phyloP scores from a whole-genome alignment of 2,888 invertebrate species.

The Conops quadrifasciatus region DNA sequence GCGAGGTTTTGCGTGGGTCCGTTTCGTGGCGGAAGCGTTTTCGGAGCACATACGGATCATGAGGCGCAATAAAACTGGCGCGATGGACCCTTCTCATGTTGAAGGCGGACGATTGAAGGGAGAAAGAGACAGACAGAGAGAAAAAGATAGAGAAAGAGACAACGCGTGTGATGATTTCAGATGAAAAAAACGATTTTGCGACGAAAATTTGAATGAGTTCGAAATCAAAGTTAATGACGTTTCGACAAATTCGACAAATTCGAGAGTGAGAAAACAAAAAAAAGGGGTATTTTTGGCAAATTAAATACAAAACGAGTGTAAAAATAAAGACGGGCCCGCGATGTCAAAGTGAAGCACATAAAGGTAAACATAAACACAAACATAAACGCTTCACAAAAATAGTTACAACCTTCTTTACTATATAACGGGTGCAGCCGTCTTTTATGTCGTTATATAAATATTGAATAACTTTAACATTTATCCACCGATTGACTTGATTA shows the following conservation, averaged over 20 bases:
- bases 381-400: too few relatives aligned
- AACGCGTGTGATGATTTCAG: background rate
- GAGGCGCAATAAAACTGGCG: background rate
- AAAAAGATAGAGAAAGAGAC: background rate
- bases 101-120: background rate
- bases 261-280: background rate
- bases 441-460: too few relatives aligned
- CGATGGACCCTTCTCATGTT: background rate
- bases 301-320: too few relatives aligned
- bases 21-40: constrained; percentile 19
- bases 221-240: background rate
- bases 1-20: background rate
- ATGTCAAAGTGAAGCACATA: too few relatives aligned
- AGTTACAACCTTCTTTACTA: too few relatives aligned
- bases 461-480: too few relatives aligned
- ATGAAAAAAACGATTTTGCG: background rate
- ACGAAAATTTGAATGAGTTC: background rate
- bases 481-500: too few relatives aligned
- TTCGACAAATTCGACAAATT: background rate
- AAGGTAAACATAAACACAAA: too few relatives aligned
- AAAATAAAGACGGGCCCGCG: too few relatives aligned
- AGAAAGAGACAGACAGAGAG: background rate
- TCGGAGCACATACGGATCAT: constrained; percentile 1
- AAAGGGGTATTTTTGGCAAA: background rate
- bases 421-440: too few relatives aligned